Conservation (phyloP, 2,888 invertebrate genomes). For the Caenorhabditis uteleia region DNA sequence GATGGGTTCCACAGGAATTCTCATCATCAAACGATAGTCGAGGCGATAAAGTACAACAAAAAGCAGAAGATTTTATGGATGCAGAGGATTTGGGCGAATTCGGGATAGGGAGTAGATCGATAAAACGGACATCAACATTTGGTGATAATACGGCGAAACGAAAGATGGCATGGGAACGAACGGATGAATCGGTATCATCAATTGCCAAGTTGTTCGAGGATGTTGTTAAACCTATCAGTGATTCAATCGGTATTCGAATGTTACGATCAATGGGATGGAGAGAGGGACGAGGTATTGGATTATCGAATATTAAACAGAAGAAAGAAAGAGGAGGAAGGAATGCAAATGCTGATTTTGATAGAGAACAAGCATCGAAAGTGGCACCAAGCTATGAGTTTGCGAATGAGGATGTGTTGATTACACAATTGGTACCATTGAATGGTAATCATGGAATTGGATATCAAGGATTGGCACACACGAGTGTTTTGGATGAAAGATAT, state of each 20-base stretch:
- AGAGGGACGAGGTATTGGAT: slow-evolving; percentile 84
- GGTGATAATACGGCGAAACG: slow-evolving; percentile 42
- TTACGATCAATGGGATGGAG: slow-evolving; percentile 91
- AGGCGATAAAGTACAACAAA: slow-evolving; percentile 74
- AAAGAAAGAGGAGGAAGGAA: slow-evolving; percentile 23
- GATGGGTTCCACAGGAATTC: slow-evolving; percentile 89
- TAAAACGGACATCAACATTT: slow-evolving; percentile 84
- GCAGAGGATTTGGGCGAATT: slow-evolving; percentile 89
- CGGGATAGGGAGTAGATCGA: slow-evolving; percentile 88
- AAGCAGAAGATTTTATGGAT: slow-evolving; percentile 96
- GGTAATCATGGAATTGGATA: slow-evolving; percentile 52
- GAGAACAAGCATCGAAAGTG: slow-evolving; percentile 66
- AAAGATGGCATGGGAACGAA: slow-evolving; percentile 64
- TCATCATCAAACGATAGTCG: slow-evolving; percentile 85
- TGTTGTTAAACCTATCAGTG: slow-evolving; percentile 73
- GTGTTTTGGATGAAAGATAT: slow-evolving; percentile 49
- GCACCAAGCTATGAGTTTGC: slow-evolving; percentile 76
- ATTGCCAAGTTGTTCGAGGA: slow-evolving; percentile 50
- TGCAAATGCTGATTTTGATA: slow-evolving; percentile 73
- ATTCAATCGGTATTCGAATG: slow-evolving; percentile 86
- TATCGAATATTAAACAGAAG: slow-evolving; percentile 50
- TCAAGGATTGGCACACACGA: slow-evolving; percentile 18
- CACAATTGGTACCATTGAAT: slow-evolving; percentile 31
- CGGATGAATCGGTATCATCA: slow-evolving; percentile 22
- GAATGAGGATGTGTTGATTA: slow-evolving; percentile 78